Evolutionary conservation across 2,888 invertebrate species (phyloP), one percentile per base, ranked within the genome.

Genomic region (Acanthopleura granulata): DNA sequence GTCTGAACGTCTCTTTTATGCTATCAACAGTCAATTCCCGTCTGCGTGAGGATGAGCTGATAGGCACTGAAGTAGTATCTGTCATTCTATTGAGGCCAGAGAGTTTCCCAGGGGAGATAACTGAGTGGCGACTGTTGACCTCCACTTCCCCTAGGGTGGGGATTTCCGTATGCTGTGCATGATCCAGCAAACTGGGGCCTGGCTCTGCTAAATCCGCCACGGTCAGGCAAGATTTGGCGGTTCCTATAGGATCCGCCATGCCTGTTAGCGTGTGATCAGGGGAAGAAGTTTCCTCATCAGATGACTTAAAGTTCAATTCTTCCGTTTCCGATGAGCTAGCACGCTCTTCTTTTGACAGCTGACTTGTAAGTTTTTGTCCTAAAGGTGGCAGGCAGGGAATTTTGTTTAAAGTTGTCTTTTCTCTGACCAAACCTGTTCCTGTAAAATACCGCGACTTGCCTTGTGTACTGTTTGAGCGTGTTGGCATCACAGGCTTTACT

Each of bases 361-460:
- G 57, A 50, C 77, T 72, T 27, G 77, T 81, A 72, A 82, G 80
- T 0, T 83, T 81, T 74, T 85, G 83, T 22, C 87, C 87, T 6
- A 88, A 87, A 15, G 90, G 89, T 12, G 90, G 90, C 74, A 90
- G 83, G 80, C 88, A 87, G 25, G 84, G 79, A 76, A 88, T 89
- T 75, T 83, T 83, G 78, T 89, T 89, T 40, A 88, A 79, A 71
- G 30, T 71, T 18, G 71, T 71, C 40, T 71, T 22, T 27, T 66
- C 66, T 27, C 29, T 22, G 16, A 22, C 3, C 14, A 66, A 25
- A 3, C 66, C 66, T 27, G 25, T 66, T 6, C 62, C 49, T 22
- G 73, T 49, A 29, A 69, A 61, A 30, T 69, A 61, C 12, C 73
- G 76, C 18, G 66, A 22, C 57, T 62, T 79, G 30, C 77, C 72